A percentile compares a stretch with the other conserved stretches of the same genome.
These are phyloP conservation scores for Gymnogyps californianus DNA, from an alignment of 2,113 vertebrate genomes.

Conservation along the genomic window DNA sequence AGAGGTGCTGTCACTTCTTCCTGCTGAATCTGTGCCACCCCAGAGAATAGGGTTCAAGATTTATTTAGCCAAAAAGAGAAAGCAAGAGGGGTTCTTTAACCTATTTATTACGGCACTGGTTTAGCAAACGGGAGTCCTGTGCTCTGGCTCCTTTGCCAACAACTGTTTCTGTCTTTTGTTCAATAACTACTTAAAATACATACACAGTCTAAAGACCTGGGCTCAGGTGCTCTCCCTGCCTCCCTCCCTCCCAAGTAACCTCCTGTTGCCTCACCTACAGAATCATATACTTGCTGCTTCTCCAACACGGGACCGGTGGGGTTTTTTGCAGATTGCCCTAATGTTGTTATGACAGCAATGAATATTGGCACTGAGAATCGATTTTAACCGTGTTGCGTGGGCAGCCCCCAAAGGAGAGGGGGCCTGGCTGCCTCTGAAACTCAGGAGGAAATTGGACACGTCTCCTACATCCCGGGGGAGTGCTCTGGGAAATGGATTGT, in stretches of 20 bases:
- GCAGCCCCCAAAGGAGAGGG: not conserved
- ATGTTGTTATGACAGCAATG: not conserved
- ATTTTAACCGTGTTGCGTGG: not conserved
- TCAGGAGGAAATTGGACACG: not conserved
- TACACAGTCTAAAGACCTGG: not conserved
- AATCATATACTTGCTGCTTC: not conserved
- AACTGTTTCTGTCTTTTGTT: not conserved
- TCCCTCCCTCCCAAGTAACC: not conserved
- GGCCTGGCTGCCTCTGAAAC: not conserved
- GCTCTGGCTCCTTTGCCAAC: not conserved
- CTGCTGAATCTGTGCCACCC: not conserved
- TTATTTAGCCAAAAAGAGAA: not conserved
- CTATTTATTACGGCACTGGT: not conserved
- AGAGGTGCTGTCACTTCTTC: not conserved
- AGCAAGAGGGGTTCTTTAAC: not conserved
- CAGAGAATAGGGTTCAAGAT: not conserved
- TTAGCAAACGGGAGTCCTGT: not conserved
- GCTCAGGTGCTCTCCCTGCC: not conserved
- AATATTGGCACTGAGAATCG: not conserved
- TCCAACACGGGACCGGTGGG: rapidly evolving
- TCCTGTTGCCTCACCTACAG: not conserved
- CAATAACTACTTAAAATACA: not conserved
- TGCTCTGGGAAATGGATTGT: not conserved
- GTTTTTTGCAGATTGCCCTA: not conserved
- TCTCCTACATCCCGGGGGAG: rapidly evolving